Evolutionary conservation across 2,113 vertebrate genomes (phyloP).

Genomic region (Harpagus bidentatus): DNA sequence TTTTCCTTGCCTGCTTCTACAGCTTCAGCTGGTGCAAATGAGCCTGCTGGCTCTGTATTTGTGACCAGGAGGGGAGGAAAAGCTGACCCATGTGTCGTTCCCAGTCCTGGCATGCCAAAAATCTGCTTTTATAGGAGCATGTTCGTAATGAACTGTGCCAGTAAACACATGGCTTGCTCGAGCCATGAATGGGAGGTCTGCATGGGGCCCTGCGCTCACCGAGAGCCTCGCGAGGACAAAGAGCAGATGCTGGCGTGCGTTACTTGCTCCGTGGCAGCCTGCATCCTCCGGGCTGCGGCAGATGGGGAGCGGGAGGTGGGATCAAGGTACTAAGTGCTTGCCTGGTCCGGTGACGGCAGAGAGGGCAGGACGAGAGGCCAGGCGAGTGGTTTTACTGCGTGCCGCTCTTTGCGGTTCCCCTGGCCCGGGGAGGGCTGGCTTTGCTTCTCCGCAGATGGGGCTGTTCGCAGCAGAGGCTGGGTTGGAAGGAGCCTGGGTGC

Average conservation of each 20-base stretch:
- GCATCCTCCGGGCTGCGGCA: background rate
- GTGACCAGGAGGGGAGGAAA: background rate
- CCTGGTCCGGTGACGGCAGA: background rate
- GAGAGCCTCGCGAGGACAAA: background rate
- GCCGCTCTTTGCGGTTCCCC: background rate
- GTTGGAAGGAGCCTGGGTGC: background rate
- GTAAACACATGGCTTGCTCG: constrained; percentile 25
- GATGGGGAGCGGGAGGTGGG: background rate
- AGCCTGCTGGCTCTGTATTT: background rate
- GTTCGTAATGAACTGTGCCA: constrained; percentile 20
- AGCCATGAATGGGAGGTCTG: constrained; percentile 38
- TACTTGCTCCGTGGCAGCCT: background rate
- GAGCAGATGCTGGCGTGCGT: background rate
- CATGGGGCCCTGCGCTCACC: background rate
- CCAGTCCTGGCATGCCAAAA: constrained; percentile 23
- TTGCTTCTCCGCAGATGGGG: background rate
- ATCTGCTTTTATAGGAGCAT: constrained; percentile 2
- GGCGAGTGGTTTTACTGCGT: background rate
- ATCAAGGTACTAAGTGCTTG: background rate
- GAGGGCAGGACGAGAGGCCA: background rate
- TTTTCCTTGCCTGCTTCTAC: background rate
- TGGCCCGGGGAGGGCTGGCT: background rate
- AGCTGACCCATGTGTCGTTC: background rate
- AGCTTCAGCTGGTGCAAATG: background rate
- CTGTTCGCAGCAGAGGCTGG: background rate